Percentiles rank a stretch among this genome's conserved stretches.
phyloP scores from a whole-genome alignment of 2,888 invertebrate genomes.

The Laspeyria flexula region DNA sequence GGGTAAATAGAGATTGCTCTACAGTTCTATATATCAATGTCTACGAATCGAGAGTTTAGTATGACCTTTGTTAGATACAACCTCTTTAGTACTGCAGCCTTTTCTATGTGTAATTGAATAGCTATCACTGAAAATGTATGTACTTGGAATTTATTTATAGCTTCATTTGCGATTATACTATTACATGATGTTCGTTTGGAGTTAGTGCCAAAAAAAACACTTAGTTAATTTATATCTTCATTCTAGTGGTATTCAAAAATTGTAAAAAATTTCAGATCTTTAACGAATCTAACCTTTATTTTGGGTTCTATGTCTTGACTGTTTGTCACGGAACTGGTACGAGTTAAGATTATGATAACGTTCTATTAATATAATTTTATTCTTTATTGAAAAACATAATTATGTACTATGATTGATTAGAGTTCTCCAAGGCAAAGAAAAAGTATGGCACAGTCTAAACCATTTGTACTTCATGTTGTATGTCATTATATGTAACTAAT shows the following conservation, averaged over 20 bases:
- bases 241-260: too few species aligned
- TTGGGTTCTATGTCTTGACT: too few species aligned
- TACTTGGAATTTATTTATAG: background rate
- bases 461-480: conserved; percentile 4
- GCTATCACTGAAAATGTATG: background rate
- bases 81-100: background rate
- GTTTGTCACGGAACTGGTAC: too few species aligned
- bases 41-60: conserved; percentile 34
- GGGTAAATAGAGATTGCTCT: conserved; percentile 61
- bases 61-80: conserved; percentile 28
- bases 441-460: conserved; percentile 4
- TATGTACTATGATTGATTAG: conserved; percentile 2
- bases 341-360: too few species aligned
- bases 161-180: background rate
- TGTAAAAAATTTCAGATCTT: too few species aligned
- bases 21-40: conserved; percentile 47
- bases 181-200: too few species aligned
- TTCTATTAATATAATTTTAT: too few species aligned
- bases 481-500: conserved; percentile 21
- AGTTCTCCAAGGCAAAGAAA: background rate
- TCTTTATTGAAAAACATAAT: conserved; percentile 1
- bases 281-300: too few species aligned
- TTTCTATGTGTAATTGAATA: background rate
- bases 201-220: too few species aligned
- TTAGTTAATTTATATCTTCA: too few species aligned